phyloP scores from a whole-genome alignment of 1,140 invertebrate species.

The Probaryconus sp. region DNA sequence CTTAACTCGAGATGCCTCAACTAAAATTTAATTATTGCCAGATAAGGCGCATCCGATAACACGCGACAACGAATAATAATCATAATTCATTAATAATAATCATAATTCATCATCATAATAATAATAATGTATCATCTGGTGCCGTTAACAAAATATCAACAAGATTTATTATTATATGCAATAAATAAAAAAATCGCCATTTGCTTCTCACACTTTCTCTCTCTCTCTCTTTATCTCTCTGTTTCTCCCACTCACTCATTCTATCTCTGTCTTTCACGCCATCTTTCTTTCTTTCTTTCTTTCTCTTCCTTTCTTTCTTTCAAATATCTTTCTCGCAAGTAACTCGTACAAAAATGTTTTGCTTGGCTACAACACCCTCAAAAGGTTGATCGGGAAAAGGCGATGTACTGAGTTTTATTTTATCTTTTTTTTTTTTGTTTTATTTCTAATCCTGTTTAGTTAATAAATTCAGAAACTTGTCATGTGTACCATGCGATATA shows the following conservation, averaged over 20 bases:
- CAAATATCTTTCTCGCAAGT: no score
- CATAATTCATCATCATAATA: slow-evolving; percentile 32
- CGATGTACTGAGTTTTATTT: not conserved
- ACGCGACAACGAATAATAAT: slow-evolving; percentile 51
- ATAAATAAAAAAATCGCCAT: slow-evolving; percentile 54
- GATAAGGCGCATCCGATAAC: slow-evolving; percentile 36
- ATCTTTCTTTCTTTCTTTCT: slow-evolving; percentile 3
- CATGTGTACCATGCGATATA: slow-evolving; percentile 6
- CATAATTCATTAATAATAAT: slow-evolving; percentile 32
- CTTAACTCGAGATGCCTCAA: slow-evolving; percentile 15
- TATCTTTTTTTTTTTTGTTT: slow-evolving; percentile 4
- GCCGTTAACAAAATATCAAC: slow-evolving; percentile 60
- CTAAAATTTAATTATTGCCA: slow-evolving; percentile 19
- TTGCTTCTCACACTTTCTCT: slow-evolving; percentile 21
- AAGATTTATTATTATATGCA: slow-evolving; percentile 62
- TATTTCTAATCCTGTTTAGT: slow-evolving; percentile 20
- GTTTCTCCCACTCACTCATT: slow-evolving; percentile 12
- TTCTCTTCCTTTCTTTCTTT: slow-evolving; percentile 13
- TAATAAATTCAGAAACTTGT: slow-evolving; percentile 17
- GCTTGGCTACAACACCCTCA: not conserved
- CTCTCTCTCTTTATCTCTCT: not conserved
- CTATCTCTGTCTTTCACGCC: slow-evolving; percentile 15
- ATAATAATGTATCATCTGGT: slow-evolving; percentile 15
- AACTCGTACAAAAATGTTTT: slow-evolving; percentile 34
- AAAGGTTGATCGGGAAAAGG: slow-evolving; percentile 4